Evolutionary conservation across 2,113 vertebrate species (phyloP).

Genomic region (Circaetus gallicus): DNA sequence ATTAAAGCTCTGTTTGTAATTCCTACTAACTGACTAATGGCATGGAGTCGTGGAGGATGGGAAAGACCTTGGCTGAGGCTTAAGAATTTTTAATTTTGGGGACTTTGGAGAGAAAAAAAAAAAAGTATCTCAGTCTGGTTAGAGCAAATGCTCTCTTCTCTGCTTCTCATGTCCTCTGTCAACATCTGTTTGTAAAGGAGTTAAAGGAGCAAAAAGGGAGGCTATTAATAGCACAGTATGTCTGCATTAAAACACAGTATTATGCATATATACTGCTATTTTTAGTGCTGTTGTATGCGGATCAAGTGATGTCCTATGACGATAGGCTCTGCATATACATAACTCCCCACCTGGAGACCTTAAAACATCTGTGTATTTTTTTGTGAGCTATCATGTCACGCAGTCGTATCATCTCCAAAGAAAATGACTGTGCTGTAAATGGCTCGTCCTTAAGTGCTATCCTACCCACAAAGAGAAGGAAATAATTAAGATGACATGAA

Average conservation of each 20-base stretch:
- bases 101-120: not conserved
- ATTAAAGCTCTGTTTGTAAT: conserved; percentile 1
- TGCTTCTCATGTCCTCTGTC: not conserved
- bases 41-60: not conserved
- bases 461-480: conserved; percentile 28
- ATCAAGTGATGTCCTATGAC: not conserved
- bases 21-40: not conserved
- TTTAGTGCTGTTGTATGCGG: not conserved
- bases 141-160: not conserved
- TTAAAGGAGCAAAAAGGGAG: not conserved
- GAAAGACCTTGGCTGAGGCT: not conserved
- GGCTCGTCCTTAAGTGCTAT: not conserved
- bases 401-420: not conserved
- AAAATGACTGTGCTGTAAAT: not conserved
- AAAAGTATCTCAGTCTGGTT: not conserved
- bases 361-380: not conserved
- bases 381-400: not conserved
- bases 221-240: not conserved
- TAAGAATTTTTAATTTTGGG: not conserved
- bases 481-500: conserved; percentile 57
- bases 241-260: not conserved
- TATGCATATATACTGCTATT: not conserved
- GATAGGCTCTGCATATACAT: not conserved
- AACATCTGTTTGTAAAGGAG: not conserved
- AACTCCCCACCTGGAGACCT: not conserved